Evolutionary conservation across 2,797 vertebrate species (phyloP), one percentile per base, ranked within the genome.

Genomic region (Sebastes alutus): DNA sequence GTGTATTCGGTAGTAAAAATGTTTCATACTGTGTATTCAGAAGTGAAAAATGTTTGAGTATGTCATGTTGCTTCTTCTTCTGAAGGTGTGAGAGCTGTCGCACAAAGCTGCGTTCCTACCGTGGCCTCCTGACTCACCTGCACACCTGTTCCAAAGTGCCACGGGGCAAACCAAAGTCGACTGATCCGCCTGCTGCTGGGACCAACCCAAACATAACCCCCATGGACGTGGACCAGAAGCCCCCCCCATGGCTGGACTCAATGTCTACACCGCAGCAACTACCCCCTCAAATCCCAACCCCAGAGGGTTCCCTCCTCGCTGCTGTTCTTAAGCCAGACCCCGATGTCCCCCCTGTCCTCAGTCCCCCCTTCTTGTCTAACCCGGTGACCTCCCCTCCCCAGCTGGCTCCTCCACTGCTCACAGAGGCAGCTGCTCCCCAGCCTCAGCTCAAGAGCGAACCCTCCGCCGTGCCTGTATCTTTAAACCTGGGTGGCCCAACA

Each of bases 11-110:
- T 6, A 12, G 54, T 12, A 42, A 42, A 55, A 18, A 20, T 49
- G 46, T 49, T 49, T 49, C 42, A 33, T n/a, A 22, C 1, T 60
- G 35, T 60, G 13, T 49, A n/a, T 9, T 27, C 27, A 33, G 0
- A 2, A 0, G n/a, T 30, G n/a, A 9, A 14, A 61, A 35, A 1
- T 42, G 9, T 35, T 18, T 5, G 0, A 18, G 5, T 22, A 22
- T 8, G n/a, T 12, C 1, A 42, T 2, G 1, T 7, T 18, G 1
- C 1, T 3, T 56, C 1, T 79, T 4, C 80, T 23, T 46, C n/a
- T 42, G 0, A 83, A 99, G 98, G 89, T 99, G 98, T 75, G 98
- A 99, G 93, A 98, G 97, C 86, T 99, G 98, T 90, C 95, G 97
- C 74, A 95, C 97, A 30, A 98, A 97, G 87, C 94, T 99, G 89